Conservation (phyloP, 30 jellyfish, hydroid and myxozoan genomes). For the Sanderia malayensis region DNA sequence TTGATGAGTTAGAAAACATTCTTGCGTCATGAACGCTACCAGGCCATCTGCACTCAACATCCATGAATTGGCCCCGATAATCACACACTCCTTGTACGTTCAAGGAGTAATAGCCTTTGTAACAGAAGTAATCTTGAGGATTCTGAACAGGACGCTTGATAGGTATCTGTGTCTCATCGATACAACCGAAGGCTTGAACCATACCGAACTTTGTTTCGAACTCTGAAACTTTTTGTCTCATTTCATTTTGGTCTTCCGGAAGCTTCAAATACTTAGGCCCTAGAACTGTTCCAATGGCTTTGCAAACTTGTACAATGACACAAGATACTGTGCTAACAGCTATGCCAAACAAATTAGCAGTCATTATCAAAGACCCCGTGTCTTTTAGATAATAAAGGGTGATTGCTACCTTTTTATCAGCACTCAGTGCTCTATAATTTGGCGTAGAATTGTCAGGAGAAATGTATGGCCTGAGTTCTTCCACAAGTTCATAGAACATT, state of each 20-base stretch:
- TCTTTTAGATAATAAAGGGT: conserved; percentile 55
- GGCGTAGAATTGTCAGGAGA: conserved; percentile 49
- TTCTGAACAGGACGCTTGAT: conserved; percentile 37
- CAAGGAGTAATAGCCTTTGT: conserved; percentile 48
- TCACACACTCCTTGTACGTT: conserved; percentile 73
- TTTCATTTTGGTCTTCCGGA: conserved; percentile 43
- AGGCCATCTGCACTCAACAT: conserved; percentile 79
- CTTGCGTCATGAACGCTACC: conserved; percentile 61
- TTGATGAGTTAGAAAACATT: conserved; percentile 54
- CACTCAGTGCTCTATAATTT: background rate
- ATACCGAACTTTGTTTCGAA: conserved; percentile 66
- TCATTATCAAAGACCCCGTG: conserved; percentile 48
- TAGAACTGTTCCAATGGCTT: conserved; percentile 38
- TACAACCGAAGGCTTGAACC: conserved; percentile 73
- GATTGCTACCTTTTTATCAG: conserved; percentile 25
- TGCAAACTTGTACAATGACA: conserved; percentile 42
- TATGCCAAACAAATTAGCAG: conserved; percentile 57
- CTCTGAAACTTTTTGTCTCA: conserved; percentile 61
- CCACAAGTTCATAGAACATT: conserved; percentile 26
- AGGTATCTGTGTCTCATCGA: conserved; percentile 74
- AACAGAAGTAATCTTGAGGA: conserved; percentile 55
- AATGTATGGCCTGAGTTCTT: conserved; percentile 48
- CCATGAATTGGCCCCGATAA: conserved; percentile 71
- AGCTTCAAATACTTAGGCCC: conserved; percentile 56
- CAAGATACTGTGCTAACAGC: conserved; percentile 53